Percentiles rank a stretch among this genome's conserved stretches.
Conservation (phyloP, 2,797 vertebrate genomes). For the Epinephelus awoara region DNA sequence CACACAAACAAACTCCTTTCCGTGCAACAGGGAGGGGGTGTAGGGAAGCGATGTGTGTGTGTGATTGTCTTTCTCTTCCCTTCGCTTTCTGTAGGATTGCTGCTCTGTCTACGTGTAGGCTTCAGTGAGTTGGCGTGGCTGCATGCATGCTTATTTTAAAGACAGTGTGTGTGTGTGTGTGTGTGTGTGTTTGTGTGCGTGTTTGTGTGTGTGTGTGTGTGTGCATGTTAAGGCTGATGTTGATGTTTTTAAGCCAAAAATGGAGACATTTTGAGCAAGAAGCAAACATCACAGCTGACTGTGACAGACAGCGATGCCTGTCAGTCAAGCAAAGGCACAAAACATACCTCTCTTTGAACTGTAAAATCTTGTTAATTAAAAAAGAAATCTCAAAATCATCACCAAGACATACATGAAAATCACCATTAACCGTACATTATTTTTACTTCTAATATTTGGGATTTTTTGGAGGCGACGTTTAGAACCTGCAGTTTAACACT, state of each 20-base stretch:
- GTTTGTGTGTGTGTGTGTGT: too few relatives aligned
- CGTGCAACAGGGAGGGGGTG: slow-evolving; percentile 29
- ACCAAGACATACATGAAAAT: neutral
- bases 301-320: neutral
- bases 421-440: neutral
- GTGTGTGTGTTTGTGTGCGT: too few relatives aligned
- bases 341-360: neutral
- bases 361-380: neutral
- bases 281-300: neutral
- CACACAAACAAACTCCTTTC: slow-evolving; percentile 17
- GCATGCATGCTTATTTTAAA: neutral
- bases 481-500: too few relatives aligned
- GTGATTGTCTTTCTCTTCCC: neutral
- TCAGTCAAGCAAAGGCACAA: neutral
- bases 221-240: too few relatives aligned
- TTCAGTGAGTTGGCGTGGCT: neutral
- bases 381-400: neutral
- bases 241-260: too few relatives aligned
- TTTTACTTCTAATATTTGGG: neutral
- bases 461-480: neutral
- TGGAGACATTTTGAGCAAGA: too few relatives aligned
- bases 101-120: neutral
- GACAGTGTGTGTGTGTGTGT: too few relatives aligned
- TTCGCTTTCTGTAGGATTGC: neutral
- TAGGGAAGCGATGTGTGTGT: neutral